Conservation (phyloP, 2,888 invertebrate species). For the Ormyrus nitidulus region DNA sequence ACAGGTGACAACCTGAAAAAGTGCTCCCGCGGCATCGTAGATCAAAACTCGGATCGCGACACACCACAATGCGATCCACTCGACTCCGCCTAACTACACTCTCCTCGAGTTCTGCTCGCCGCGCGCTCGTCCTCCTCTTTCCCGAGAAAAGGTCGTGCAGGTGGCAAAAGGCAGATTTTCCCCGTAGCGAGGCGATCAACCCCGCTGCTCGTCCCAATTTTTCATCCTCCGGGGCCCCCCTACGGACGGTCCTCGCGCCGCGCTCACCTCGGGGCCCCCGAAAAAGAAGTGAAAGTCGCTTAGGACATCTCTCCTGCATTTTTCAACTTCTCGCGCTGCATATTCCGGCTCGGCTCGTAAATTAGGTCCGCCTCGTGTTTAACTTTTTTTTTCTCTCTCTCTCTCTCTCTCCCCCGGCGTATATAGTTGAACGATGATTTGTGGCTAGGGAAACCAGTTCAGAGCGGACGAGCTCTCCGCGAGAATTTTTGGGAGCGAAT, state of each 20-base stretch:
- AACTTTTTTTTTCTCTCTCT: not conserved
- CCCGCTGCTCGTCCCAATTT: constrained; percentile 43
- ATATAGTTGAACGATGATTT: constrained; percentile 65
- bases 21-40: too few relatives aligned
- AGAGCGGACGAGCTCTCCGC: constrained; percentile 1
- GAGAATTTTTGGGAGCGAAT: constrained; percentile 46
- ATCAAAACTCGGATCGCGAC: too few relatives aligned
- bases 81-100: not conserved
- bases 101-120: not conserved
- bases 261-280: not conserved
- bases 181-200: constrained; percentile 9
- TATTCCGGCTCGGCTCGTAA: constrained; percentile 63
- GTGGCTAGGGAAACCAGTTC: constrained; percentile 58
- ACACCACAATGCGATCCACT: not conserved
- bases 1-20: too few relatives aligned
- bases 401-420: not conserved
- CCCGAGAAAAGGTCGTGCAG: constrained; percentile 39
- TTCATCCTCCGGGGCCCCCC: constrained; percentile 30
- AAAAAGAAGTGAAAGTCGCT: constrained; percentile 37
- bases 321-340: constrained; percentile 63
- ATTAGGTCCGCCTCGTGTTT: constrained; percentile 62
- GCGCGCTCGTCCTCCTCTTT: not conserved
- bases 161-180: constrained; percentile 45
- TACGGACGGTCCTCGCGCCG: constrained; percentile 5
- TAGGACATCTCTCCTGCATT: constrained; percentile 60